phyloP scores from a whole-genome alignment of 2,888 invertebrate species.

The Sipha maydis region DNA sequence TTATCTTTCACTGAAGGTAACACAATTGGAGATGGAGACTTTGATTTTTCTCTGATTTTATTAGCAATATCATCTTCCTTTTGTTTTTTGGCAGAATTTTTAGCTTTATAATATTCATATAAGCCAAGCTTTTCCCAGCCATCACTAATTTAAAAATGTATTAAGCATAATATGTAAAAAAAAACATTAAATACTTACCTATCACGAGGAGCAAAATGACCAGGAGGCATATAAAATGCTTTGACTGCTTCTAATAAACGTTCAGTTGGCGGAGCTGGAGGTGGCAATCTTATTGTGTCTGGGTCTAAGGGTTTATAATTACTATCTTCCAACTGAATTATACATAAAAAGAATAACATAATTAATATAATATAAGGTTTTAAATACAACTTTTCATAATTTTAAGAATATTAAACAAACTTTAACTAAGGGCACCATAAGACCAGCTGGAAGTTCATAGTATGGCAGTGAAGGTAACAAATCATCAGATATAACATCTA shows the following conservation, averaged over 20 bases:
- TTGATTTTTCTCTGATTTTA: slow-evolving; percentile 77
- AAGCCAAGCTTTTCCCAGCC: slow-evolving; percentile 98
- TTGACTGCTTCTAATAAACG: slow-evolving; percentile 92
- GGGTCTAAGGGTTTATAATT: slow-evolving; percentile 92
- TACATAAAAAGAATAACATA: slow-evolving; percentile 26
- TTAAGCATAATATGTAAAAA: background rate
- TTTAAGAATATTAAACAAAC: slow-evolving; percentile 69
- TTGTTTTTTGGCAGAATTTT: slow-evolving; percentile 87
- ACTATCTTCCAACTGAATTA: slow-evolving; percentile 81
- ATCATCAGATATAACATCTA: slow-evolving; percentile 73
- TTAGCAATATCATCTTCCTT: slow-evolving; percentile 84
- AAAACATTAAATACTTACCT: slow-evolving; percentile 72
- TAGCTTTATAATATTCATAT: slow-evolving; percentile 97
- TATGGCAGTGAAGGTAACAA: slow-evolving; percentile 92
- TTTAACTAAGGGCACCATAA: slow-evolving; percentile 97
- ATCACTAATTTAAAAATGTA: slow-evolving; percentile 70
- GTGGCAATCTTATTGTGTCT: slow-evolving; percentile 88
- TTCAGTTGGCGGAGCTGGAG: slow-evolving; percentile 94
- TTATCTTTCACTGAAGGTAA: slow-evolving; percentile 78
- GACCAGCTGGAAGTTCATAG: slow-evolving; percentile 95
- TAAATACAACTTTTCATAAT: background rate
- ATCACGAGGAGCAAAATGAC: slow-evolving; percentile 94
- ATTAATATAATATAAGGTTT: slow-evolving; percentile 17
- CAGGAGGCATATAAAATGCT: slow-evolving; percentile 94
- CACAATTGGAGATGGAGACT: slow-evolving; percentile 83